Percentiles rank a stretch among this genome's conserved stretches.
Evolutionary conservation across 2,888 invertebrate species (phyloP).

Genomic region (Mystacides longicornis): DNA sequence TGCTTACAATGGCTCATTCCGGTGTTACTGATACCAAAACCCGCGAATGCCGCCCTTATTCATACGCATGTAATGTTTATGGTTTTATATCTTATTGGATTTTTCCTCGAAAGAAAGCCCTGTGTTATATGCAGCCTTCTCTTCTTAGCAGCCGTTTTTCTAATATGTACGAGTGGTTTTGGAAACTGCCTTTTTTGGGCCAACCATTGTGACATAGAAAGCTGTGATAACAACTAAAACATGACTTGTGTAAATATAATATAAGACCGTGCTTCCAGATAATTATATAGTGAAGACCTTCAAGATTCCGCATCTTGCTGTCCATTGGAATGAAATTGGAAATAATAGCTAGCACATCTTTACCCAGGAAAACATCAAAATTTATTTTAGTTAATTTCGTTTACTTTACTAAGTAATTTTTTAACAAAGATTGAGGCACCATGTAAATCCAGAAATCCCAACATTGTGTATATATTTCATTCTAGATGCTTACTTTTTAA

Average conservation of each 20-base stretch:
- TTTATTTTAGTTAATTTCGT: too few species aligned
- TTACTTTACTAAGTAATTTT: too few species aligned
- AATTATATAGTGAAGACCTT: too few species aligned
- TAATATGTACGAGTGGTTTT: constrained; percentile 93
- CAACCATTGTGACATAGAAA: constrained; percentile 31
- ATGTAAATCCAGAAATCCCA: too few species aligned
- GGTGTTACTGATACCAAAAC: constrained; percentile 94
- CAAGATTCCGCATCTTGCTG: too few species aligned
- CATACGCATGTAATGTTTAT: constrained; percentile 98
- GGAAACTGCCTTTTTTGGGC: constrained; percentile 94
- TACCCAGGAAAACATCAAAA: too few species aligned
- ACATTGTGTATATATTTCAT: too few species aligned
- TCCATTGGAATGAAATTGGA: too few species aligned
- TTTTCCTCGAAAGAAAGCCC: constrained; percentile 93
- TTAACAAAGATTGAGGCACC: too few species aligned
- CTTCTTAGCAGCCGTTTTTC: constrained; percentile 85
- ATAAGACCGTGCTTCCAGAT: neutral
- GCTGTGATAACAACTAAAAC: constrained; percentile 11
- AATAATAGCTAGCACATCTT: too few species aligned
- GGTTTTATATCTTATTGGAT: constrained; percentile 91
- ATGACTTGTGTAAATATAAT: neutral
- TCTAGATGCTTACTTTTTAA: too few species aligned
- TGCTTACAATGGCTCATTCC: constrained; percentile 97
- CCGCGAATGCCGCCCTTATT: constrained; percentile 90
- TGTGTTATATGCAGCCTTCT: constrained; percentile 96